Percentiles rank a stretch among this genome's conserved stretches.
Conservation (phyloP, 2,797 vertebrate genomes). For the Netta rufina region DNA sequence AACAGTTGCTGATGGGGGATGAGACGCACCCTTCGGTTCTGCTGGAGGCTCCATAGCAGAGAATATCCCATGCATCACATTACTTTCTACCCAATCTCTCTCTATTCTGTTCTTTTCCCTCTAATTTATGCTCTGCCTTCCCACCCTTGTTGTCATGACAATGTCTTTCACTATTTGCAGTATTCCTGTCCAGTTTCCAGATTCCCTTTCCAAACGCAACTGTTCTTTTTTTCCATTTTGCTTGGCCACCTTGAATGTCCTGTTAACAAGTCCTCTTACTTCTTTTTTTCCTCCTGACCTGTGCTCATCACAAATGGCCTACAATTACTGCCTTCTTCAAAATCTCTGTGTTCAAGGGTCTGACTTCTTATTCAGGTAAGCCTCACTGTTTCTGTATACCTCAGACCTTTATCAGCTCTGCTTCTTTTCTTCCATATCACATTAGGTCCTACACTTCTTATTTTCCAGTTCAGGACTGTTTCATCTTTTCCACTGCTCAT, state of each 20-base stretch:
- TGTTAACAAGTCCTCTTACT: not conserved
- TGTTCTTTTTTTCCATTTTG: not conserved
- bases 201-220: not conserved
- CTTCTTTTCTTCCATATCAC: not conserved
- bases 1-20: too few relatives aligned
- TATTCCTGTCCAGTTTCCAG: not conserved
- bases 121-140: not conserved
- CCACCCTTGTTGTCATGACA: not conserved
- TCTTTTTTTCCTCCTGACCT: not conserved
- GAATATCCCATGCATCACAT: rapidly evolving
- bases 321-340: not conserved
- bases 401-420: not conserved
- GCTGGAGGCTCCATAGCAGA: rapidly evolving
- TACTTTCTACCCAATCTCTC: rapidly evolving
- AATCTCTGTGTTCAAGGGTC: not conserved
- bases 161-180: rapidly evolving
- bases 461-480: not conserved
- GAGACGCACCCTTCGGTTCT: not conserved
- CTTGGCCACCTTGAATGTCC: not conserved
- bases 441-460: not conserved
- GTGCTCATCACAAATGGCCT: too few relatives aligned
- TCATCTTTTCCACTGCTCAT: not conserved
- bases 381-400: not conserved
- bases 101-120: not conserved
- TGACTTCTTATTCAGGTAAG: not conserved